Conservation (phyloP, 2,888 invertebrate species). For the Philereme vetulata region DNA sequence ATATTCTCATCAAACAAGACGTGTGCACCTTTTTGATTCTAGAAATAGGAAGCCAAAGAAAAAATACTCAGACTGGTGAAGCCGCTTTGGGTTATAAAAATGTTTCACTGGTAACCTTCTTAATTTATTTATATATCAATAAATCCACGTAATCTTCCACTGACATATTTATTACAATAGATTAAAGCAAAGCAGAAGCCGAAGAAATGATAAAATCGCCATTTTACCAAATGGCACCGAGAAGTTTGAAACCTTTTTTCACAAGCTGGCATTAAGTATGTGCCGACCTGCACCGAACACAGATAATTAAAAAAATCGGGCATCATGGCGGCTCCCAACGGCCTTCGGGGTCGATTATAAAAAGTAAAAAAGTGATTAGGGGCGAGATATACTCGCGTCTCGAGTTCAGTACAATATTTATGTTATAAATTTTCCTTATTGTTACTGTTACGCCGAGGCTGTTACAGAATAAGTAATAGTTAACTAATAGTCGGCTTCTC, state of each 20-base stretch:
- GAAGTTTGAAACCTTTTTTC: conserved; percentile 31
- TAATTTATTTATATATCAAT: conserved; percentile 23
- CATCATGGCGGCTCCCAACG: conserved; percentile 73
- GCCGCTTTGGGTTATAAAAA: neutral
- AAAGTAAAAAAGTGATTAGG: conserved; percentile 55
- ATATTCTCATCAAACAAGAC: no score
- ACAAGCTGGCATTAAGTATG: conserved; percentile 28
- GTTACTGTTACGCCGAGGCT: no score
- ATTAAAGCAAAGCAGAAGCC: conserved; percentile 27
- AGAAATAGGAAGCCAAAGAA: no score
- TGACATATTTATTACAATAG: conserved; percentile 30
- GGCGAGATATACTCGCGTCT: neutral
- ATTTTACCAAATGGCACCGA: conserved; percentile 34
- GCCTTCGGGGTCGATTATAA: conserved; percentile 47
- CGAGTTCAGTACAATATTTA: conserved; percentile 5
- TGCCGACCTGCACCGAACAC: conserved; percentile 27
- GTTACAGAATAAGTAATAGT: no score
- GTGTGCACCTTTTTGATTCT: no score
- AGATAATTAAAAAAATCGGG: conserved; percentile 67
- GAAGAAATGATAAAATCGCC: conserved; percentile 34
- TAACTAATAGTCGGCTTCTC: no score
- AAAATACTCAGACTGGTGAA: no score
- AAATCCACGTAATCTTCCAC: conserved; percentile 17
- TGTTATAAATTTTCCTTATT: no score
- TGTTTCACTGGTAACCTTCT: neutral